A percentile compares a stretch with the other conserved stretches of the same genome.
These are phyloP conservation scores for Blera fallax DNA, from an alignment of 2,888 invertebrate species.

Conservation along the genomic window DNA sequence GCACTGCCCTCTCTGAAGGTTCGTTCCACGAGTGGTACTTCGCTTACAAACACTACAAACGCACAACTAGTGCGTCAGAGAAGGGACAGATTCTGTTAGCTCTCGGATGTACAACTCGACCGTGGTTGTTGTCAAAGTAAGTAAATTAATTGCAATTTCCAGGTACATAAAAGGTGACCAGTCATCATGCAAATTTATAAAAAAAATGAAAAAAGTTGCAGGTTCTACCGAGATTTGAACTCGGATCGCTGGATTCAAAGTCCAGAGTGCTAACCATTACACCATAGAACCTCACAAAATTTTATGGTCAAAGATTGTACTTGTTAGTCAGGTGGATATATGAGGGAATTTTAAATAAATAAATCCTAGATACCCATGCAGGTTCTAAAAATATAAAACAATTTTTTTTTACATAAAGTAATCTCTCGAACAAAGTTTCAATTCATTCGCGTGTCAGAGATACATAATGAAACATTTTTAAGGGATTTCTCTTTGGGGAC, in stretches of 20 bases:
- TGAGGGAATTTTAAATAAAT: not conserved
- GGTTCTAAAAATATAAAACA: too few species aligned
- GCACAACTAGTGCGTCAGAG: constrained; percentile 84
- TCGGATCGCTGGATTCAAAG: constrained; percentile 82
- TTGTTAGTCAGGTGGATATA: not conserved
- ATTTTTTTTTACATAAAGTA: too few species aligned
- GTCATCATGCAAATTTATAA: not conserved
- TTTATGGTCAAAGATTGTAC: not conserved
- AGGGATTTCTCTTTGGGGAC: too few species aligned
- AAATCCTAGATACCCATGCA: too few species aligned
- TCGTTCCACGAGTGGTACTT: constrained; percentile 87
- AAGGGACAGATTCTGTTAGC: constrained; percentile 84
- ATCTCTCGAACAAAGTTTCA: too few species aligned
- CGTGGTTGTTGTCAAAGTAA: constrained; percentile 84
- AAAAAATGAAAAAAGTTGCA: constrained; percentile 40
- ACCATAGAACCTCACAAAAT: constrained; percentile 78
- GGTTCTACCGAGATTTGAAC: constrained; percentile 82
- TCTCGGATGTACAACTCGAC: constrained; percentile 83
- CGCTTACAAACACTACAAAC: constrained; percentile 83
- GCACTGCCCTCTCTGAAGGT: constrained; percentile 86
- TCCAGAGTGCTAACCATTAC: constrained; percentile 82
- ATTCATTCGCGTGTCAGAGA: too few species aligned
- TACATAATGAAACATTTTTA: too few species aligned
- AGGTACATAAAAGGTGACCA: too few species aligned
- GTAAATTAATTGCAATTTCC: constrained; percentile 42